Conservation (phyloP, 2,888 invertebrate genomes). For the Ctena decussata region DNA sequence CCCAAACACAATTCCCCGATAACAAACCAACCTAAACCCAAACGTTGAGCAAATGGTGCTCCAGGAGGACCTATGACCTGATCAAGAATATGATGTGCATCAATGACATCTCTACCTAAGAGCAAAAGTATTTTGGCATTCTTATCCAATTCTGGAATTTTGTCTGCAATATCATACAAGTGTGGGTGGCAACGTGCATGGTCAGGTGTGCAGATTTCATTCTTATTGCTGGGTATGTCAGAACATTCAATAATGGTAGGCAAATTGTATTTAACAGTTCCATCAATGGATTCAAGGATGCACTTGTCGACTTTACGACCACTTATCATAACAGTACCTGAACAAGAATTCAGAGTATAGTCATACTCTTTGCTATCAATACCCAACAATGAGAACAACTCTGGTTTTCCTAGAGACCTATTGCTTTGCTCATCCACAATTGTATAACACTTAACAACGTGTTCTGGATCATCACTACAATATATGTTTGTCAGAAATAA, state of each 20-base stretch:
- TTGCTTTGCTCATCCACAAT: slow-evolving; percentile 55
- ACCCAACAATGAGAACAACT: slow-evolving; percentile 41
- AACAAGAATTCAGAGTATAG: slow-evolving; percentile 49
- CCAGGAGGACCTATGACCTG: slow-evolving; percentile 38
- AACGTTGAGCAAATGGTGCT: slow-evolving; percentile 46
- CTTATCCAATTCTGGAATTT: slow-evolving; percentile 37
- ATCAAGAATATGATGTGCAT: slow-evolving; percentile 53
- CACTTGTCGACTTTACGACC: slow-evolving; percentile 30
- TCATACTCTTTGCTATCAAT: background rate
- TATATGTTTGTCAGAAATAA: slow-evolving; percentile 21
- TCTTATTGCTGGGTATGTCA: slow-evolving; percentile 36
- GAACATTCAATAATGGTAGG: slow-evolving; percentile 50
- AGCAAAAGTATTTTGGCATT: slow-evolving; percentile 27
- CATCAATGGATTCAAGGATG: slow-evolving; percentile 39
- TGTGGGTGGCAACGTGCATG: slow-evolving; percentile 27
- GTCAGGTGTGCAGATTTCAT: slow-evolving; percentile 48
- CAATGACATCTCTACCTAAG: slow-evolving; percentile 45
- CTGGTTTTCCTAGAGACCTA: slow-evolving; percentile 30
- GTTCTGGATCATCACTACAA: slow-evolving; percentile 14
- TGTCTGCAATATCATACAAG: slow-evolving; percentile 28
- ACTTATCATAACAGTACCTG: slow-evolving; percentile 27
- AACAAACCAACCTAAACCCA: slow-evolving; percentile 48
- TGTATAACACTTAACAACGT: slow-evolving; percentile 25
- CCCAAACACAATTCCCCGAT: slow-evolving; percentile 52
- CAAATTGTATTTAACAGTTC: background rate